Conservation (phyloP, 2,888 invertebrate genomes). For the Agrochola litura region DNA sequence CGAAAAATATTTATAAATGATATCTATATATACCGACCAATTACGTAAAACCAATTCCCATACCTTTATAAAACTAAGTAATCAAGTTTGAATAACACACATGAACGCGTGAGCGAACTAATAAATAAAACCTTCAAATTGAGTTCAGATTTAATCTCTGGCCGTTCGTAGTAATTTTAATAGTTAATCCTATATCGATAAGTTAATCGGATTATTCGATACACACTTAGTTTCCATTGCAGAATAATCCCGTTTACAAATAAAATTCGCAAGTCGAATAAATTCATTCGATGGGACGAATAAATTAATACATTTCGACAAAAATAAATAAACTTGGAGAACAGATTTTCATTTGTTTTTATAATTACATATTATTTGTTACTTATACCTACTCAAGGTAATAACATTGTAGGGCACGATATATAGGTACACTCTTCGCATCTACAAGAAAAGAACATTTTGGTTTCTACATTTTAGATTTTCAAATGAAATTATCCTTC, state of each 20-base stretch:
- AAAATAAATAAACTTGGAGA: constrained; percentile 23
- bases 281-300: constrained; percentile 31
- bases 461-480: no score
- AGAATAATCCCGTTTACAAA: constrained; percentile 47
- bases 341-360: neutral
- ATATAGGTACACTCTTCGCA: neutral
- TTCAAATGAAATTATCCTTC: neutral
- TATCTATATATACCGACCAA: neutral
- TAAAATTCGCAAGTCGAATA: constrained; percentile 47
- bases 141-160: constrained; percentile 49
- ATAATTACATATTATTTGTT: neutral
- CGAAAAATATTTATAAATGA: neutral
- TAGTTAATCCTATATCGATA: constrained; percentile 57
- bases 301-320: constrained; percentile 25
- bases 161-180: constrained; percentile 51
- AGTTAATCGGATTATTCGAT: constrained; percentile 60
- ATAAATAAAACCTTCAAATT: constrained; percentile 50
- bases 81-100: constrained; percentile 42
- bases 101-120: constrained; percentile 30
- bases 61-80: constrained; percentile 18
- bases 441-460: neutral
- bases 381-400: neutral
- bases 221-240: constrained; percentile 52
- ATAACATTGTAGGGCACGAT: no score
- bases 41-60: neutral